Base-by-base conservation (phyloP, 2,113 vertebrate genomes). In the Petroica traversi region DNA sequence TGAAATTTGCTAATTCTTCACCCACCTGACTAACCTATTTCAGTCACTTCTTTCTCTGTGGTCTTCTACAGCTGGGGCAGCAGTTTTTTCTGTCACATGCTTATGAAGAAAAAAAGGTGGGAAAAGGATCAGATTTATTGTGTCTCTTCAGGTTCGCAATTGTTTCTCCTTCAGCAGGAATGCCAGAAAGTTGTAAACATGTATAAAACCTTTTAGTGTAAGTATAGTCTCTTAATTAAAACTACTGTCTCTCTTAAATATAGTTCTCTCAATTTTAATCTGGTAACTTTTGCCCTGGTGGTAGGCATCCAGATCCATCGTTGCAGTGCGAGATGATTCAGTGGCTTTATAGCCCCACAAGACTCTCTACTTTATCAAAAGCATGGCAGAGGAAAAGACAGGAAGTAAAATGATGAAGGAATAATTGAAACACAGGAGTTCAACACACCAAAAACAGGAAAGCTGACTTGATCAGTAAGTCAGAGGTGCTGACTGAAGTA, bases 191-290 rank as follows among this genome's bases (percentile, higher is more conserved):
- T 36, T 92, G 55, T 89, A 96, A 96, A 90, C 34, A 85, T 43
- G 66, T 34, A 76, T 66, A 83, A 83, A 88, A 22, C 11, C 51
- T 91, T 96, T 91, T 71, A 80, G 59, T 41, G 59, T 87, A 83
- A 93, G 48, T 63, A 88, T 20, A 81, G 94, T 84, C 28, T 81
- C 52, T 93, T 95, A 93, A 95, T 96, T 94, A 88, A 89, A 93
- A 71, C 36, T 84, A 67, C 51, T 64, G 17, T 93, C 23, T 95
- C 68, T 86, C 51, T 96, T 88, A 96, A 95, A 94, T 92, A 66
- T 24, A 74, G 40, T 17, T 38, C 34, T 77, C 28, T 84, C 83
- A 81, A 43, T 81, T 95, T 91, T 84, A 94, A 93, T 86, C 51
- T 40, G 34, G 55, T 75, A 86, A 91, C 54, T 74, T 92, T 93